Conservation (phyloP, 2,113 vertebrate genomes). For the Amblyornis subalaris region DNA sequence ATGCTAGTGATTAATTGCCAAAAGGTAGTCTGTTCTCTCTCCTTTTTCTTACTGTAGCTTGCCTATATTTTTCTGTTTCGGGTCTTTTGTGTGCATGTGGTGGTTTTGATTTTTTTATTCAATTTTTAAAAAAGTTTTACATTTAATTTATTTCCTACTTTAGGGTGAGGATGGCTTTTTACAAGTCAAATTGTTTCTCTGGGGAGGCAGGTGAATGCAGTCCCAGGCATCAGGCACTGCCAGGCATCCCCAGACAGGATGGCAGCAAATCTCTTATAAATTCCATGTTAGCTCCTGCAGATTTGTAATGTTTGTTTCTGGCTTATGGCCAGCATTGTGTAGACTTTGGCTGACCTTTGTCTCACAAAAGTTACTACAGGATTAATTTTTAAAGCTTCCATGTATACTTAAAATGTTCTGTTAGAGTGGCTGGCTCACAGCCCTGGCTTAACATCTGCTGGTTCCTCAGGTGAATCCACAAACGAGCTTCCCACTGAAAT, state of each 20-base stretch:
- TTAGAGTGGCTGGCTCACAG: background rate
- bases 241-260: background rate
- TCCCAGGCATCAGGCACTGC: background rate
- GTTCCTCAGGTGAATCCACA: background rate
- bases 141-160: background rate
- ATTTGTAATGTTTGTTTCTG: background rate
- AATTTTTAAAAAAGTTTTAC: background rate
- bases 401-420: background rate
- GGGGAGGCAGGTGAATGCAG: background rate
- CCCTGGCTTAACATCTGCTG: background rate
- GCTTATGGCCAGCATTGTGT: background rate
- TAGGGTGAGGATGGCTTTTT: background rate
- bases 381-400: slow-evolving; percentile 40
- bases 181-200: background rate
- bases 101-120: background rate
- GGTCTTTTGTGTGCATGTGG: background rate
- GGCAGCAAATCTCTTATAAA: background rate
- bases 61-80: background rate
- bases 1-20: slow-evolving; percentile 43
- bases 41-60: slow-evolving; percentile 24
- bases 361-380: background rate
- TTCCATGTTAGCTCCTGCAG: background rate
- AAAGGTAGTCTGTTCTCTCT: slow-evolving; percentile 47
- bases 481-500: background rate
- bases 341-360: slow-evolving; percentile 4